These are phyloP conservation scores for Oryzias celebensis DNA, from an alignment of 2,113 vertebrate species.

Conservation along the genomic window DNA sequence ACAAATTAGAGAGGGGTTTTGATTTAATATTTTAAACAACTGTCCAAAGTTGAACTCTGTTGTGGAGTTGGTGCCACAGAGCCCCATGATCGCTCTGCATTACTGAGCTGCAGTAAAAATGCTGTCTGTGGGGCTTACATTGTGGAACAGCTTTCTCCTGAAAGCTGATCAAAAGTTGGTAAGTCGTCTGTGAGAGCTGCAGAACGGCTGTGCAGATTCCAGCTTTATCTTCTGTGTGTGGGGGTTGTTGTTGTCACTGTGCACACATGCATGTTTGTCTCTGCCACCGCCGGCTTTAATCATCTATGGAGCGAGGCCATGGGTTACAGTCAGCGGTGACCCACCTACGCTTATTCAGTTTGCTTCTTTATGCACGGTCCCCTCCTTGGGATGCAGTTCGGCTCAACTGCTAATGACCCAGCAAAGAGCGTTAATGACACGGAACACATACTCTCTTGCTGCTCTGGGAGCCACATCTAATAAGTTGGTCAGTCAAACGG, in stretches of 20 bases:
- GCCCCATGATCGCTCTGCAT: slow-evolving; percentile 5
- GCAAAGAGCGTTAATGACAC: slow-evolving; percentile 62
- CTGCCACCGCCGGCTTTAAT: slow-evolving; percentile 69
- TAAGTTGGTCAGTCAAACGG: slow-evolving; percentile 58
- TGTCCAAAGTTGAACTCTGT: slow-evolving; percentile 34
- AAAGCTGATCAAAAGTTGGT: slow-evolving; percentile 68
- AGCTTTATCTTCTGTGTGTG: slow-evolving; percentile 32
- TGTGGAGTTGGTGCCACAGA: slow-evolving; percentile 5
- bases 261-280: slow-evolving; percentile 16
- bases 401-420: slow-evolving; percentile 65
- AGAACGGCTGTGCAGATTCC: slow-evolving; percentile 31
- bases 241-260: slow-evolving; percentile 15
- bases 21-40: slow-evolving; percentile 50
- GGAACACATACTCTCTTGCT: slow-evolving; percentile 57
- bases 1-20: slow-evolving; percentile 58
- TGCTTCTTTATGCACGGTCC: slow-evolving; percentile 34
- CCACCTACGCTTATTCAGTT: slow-evolving; percentile 54
- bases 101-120: slow-evolving; percentile 9
- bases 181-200: slow-evolving; percentile 26
- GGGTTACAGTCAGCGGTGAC: slow-evolving; percentile 53
- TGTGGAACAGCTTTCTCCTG: slow-evolving; percentile 28
- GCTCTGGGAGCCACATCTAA: slow-evolving; percentile 56
- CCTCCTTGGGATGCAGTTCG: slow-evolving; percentile 32
- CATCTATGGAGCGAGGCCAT: slow-evolving; percentile 60
- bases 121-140: slow-evolving; percentile 14